phyloP scores from a whole-genome alignment of 2,113 vertebrate species.

The Trogon melanurus region DNA sequence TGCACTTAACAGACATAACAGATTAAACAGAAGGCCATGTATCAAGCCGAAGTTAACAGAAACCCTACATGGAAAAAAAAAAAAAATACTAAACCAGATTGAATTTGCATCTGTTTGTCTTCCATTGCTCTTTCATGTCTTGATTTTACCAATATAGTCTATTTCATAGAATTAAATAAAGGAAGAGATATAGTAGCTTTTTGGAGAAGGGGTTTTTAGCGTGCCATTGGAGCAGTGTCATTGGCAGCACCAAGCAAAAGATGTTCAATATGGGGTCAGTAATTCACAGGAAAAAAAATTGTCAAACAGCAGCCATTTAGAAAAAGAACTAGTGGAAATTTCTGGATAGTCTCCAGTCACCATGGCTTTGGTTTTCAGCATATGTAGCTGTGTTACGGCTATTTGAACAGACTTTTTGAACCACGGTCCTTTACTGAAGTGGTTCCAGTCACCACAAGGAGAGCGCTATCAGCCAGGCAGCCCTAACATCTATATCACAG shows the following conservation, averaged over 20 bases:
- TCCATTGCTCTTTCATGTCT: not conserved
- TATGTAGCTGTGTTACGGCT: fast-evolving
- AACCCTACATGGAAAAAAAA: not conserved
- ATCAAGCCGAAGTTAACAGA: not conserved
- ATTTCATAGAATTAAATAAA: not conserved
- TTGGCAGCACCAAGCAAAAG: not conserved
- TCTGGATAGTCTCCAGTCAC: not conserved
- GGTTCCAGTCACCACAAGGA: not conserved
- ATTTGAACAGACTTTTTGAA: not conserved
- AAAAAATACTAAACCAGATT: not conserved
- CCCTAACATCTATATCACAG: not conserved
- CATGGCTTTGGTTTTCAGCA: not conserved
- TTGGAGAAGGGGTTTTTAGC: not conserved
- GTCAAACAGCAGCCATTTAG: not conserved
- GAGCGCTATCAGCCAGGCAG: not conserved
- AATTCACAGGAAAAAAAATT: not conserved
- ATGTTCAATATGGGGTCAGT: not conserved
- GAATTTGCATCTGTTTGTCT: constrained; percentile 5
- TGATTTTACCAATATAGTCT: not conserved
- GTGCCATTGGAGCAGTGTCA: not conserved
- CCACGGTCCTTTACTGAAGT: not conserved
- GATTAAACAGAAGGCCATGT: not conserved
- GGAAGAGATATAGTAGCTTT: not conserved
- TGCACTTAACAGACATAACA: not conserved
- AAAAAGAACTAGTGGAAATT: not conserved